phyloP scores from a whole-genome alignment of 2,888 invertebrate species.

The Parelbella ahira region DNA sequence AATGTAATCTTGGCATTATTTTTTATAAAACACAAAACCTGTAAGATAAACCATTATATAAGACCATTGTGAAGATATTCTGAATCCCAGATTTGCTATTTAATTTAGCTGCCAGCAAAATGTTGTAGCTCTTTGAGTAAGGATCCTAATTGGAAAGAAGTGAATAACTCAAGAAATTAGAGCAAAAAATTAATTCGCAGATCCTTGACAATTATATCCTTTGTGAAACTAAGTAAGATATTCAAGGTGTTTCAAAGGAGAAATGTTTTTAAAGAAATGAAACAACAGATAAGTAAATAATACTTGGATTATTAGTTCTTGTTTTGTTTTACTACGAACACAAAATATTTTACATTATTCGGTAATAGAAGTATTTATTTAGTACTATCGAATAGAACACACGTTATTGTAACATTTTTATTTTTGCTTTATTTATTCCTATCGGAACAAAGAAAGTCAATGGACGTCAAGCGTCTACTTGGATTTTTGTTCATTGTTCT shows the following conservation, averaged over 20 bases:
- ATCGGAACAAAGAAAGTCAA: conserved; percentile 14
- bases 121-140: conserved; percentile 22
- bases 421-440: too few species aligned
- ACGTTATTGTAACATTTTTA: too few species aligned
- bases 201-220: conserved; percentile 11
- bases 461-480: conserved; percentile 8
- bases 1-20: too few species aligned
- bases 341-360: too few species aligned
- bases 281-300: conserved; percentile 4
- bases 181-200: conserved; percentile 19
- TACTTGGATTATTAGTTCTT: too few species aligned
- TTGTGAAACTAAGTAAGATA: conserved; percentile 18
- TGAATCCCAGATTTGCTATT: conserved; percentile 5
- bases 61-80: too few species aligned
- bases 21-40: too few species aligned
- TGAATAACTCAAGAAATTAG: conserved; percentile 17
- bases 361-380: too few species aligned
- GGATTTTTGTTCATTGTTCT: conserved; percentile 24
- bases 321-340: too few species aligned
- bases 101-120: conserved; percentile 15
- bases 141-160: conserved; percentile 20
- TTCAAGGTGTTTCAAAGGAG: too few species aligned
- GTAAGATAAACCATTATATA: too few species aligned
- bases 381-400: too few species aligned
- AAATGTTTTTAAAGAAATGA: conserved; percentile 11